phyloP scores from a whole-genome alignment of 2,888 invertebrate genomes.

The Polydrusus cervinus region DNA sequence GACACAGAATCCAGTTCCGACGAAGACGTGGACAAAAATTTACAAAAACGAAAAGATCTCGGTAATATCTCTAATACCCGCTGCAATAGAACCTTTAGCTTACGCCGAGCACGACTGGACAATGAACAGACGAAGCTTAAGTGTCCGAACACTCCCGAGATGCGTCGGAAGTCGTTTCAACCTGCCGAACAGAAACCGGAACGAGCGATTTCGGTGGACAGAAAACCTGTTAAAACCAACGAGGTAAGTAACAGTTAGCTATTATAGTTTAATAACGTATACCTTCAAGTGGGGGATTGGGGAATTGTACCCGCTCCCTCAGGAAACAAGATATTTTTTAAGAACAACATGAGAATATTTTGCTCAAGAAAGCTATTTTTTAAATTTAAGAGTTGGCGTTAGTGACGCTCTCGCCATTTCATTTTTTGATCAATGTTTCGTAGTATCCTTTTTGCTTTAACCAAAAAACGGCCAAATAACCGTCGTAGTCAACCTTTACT shows the following conservation, averaged over 20 bases:
- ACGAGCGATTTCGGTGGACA: conserved; percentile 69
- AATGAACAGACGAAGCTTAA: conserved; percentile 71
- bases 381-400: too few relatives aligned
- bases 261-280: too few relatives aligned
- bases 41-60: conserved; percentile 67
- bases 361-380: too few relatives aligned
- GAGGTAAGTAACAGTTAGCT: conserved; percentile 57
- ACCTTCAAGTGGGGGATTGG: too few relatives aligned
- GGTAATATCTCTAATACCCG: conserved; percentile 74
- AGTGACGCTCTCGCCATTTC: too few relatives aligned
- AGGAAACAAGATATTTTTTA: too few relatives aligned
- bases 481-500: too few relatives aligned
- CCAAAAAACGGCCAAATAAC: too few relatives aligned
- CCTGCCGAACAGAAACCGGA: conserved; percentile 62
- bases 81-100: conserved; percentile 83
- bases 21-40: conserved; percentile 71
- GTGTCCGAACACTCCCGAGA: conserved; percentile 78
- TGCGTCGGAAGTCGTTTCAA: conserved; percentile 74
- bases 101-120: conserved; percentile 79
- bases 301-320: too few relatives aligned
- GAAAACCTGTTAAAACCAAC: conserved; percentile 66
- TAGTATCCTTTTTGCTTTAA: too few relatives aligned
- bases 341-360: too few relatives aligned
- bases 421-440: too few relatives aligned
- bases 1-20: conserved; percentile 73